Percentiles rank a stretch among this genome's conserved stretches.
Conservation (phyloP, 2,797 vertebrate genomes). For the Sebastes nivosus region DNA sequence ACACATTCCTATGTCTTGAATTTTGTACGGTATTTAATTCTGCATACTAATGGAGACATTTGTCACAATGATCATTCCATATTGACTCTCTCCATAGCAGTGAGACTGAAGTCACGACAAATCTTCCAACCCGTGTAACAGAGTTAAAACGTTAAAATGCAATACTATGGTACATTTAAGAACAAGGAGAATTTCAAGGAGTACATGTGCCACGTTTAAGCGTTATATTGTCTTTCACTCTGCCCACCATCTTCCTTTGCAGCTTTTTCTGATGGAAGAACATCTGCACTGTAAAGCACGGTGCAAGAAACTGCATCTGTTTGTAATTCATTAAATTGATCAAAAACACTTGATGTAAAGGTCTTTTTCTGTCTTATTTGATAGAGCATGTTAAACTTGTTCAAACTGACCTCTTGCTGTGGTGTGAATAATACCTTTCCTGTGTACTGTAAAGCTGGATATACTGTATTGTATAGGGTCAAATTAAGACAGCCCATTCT, state of each 20-base stretch:
- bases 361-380: not conserved
- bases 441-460: fast-evolving
- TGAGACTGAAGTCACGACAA: not conserved
- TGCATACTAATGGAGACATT: conserved; percentile 45
- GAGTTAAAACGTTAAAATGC: not conserved
- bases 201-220: not conserved
- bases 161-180: not conserved
- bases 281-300: too few relatives aligned
- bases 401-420: not conserved
- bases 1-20: conserved; percentile 27
- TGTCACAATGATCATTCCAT: conserved; percentile 39
- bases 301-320: not conserved
- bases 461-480: too few relatives aligned
- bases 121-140: not conserved
- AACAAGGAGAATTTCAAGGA: not conserved
- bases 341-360: not conserved
- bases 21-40: conserved; percentile 41
- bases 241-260: not conserved
- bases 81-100: conserved; percentile 5
- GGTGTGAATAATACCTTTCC: not conserved
- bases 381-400: fast-evolving
- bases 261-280: not conserved
- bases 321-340: not conserved
- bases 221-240: not conserved
- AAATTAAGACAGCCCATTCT: fast-evolving